These are phyloP conservation scores for Struthio camelus DNA, from an alignment of 2,113 vertebrate species.

Conservation along the genomic window DNA sequence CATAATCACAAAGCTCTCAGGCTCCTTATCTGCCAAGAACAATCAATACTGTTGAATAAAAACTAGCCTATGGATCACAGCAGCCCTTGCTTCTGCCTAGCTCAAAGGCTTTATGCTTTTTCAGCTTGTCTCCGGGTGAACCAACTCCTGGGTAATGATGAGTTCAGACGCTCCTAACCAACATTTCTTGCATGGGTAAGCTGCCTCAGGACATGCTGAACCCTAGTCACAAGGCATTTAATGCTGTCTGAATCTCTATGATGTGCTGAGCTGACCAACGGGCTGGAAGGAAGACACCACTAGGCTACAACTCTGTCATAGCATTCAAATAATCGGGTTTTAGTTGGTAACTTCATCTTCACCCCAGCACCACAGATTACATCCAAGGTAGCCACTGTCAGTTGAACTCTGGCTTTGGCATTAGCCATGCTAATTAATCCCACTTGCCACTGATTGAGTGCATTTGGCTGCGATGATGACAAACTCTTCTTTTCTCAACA, in stretches of 20 bases:
- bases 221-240: neutral
- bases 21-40: conserved; percentile 3
- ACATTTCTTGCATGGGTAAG: neutral
- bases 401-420: neutral
- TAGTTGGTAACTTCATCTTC: neutral
- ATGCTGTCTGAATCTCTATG: neutral
- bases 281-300: neutral
- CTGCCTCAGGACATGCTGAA: neutral
- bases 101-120: conserved; percentile 4
- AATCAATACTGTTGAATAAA: conserved; percentile 38
- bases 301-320: neutral
- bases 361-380: neutral
- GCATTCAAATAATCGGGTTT: neutral
- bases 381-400: neutral
- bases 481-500: neutral
- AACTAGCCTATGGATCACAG: neutral
- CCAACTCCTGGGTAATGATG: neutral
- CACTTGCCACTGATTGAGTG: neutral
- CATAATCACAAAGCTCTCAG: conserved; percentile 3
- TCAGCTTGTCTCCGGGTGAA: conserved; percentile 29
- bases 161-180: neutral
- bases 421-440: neutral
- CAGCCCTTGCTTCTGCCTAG: neutral
- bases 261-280: neutral
- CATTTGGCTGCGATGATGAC: neutral